Conservation (phyloP, 2,113 vertebrate genomes). For the Raphicerus campestris region DNA sequence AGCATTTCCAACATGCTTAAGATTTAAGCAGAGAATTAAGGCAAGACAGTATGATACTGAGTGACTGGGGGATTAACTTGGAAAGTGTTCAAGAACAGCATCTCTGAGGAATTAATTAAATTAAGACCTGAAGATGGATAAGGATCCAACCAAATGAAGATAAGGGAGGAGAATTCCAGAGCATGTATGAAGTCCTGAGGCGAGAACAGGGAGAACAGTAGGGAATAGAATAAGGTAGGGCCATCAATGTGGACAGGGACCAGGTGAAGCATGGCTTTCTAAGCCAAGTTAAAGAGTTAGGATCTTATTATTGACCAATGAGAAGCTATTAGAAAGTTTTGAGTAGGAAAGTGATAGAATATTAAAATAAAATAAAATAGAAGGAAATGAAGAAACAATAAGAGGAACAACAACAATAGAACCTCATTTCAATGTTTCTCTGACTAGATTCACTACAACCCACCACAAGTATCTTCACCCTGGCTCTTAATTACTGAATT, state of each 20-base stretch:
- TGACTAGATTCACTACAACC: background rate
- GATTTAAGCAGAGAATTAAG: background rate
- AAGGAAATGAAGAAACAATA: background rate
- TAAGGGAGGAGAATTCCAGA: background rate
- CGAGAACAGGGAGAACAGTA: background rate
- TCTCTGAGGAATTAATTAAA: background rate
- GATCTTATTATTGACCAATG: background rate
- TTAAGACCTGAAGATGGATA: background rate
- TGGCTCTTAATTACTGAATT: background rate
- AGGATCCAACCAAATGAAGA: background rate
- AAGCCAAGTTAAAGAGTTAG: background rate
- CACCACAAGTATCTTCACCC: background rate
- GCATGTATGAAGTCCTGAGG: fast-evolving
- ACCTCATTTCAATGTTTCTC: background rate
- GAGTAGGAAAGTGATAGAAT: background rate
- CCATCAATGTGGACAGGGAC: fast-evolving
- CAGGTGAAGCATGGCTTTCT: background rate
- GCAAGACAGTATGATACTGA: background rate
- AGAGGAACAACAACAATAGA: background rate
- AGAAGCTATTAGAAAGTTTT: background rate
- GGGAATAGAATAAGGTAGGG: background rate
- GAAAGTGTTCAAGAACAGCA: background rate
- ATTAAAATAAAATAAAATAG: background rate
- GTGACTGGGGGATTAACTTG: background rate
- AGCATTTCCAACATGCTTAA: background rate